These are phyloP conservation scores for Chaetophractus vellerosus DNA, from an alignment of 2,797 vertebrate species.

Conservation along the genomic window DNA sequence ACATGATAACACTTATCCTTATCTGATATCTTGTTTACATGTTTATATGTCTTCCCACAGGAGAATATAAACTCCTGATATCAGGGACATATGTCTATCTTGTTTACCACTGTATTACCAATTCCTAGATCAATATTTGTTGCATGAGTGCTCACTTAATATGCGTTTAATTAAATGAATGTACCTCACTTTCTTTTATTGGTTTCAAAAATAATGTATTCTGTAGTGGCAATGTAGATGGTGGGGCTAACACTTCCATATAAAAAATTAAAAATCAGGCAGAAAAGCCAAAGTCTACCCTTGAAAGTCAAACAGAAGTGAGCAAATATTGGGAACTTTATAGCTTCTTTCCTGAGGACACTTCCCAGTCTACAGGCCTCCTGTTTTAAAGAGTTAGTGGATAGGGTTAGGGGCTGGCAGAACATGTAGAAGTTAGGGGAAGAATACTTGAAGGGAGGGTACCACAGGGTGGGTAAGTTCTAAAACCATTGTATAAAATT, in stretches of 20 bases:
- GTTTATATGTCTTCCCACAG: neutral
- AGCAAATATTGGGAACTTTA: neutral
- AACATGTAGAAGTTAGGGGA: neutral
- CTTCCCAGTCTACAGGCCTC: neutral
- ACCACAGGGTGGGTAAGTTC: neutral
- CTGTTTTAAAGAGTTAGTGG: neutral
- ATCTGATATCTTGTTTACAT: neutral
- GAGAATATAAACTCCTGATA: neutral
- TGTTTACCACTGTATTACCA: neutral
- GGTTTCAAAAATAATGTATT: slow-evolving; percentile 31
- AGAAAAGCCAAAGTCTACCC: neutral
- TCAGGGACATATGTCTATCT: neutral
- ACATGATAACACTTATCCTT: neutral
- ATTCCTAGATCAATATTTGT: neutral
- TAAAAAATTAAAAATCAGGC: neutral
- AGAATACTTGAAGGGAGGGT: neutral
- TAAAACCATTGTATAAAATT: neutral
- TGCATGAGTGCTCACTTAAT: neutral
- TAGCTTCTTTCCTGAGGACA: neutral
- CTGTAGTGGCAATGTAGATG: neutral
- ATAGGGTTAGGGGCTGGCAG: neutral
- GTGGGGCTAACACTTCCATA: neutral
- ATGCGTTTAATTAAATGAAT: neutral
- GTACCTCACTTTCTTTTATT: neutral
- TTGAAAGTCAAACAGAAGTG: neutral